phyloP scores from a whole-genome alignment of 2,797 vertebrate genomes.

The Sebastolobus alascanus region DNA sequence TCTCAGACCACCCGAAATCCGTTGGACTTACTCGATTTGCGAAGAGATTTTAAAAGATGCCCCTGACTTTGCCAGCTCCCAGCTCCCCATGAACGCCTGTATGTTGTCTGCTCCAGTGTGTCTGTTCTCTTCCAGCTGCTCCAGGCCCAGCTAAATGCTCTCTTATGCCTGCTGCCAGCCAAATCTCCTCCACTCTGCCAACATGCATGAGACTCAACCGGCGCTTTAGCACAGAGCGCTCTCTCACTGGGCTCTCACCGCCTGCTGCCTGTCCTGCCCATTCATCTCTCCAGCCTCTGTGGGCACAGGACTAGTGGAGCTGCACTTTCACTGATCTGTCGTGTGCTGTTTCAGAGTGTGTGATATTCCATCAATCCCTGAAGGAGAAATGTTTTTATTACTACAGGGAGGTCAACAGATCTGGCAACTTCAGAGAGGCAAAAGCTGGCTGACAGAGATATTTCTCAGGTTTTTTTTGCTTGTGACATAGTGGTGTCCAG shows the following conservation, averaged over 20 bases:
- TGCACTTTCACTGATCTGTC: not conserved
- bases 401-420: not conserved
- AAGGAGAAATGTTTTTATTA: slow-evolving; percentile 11
- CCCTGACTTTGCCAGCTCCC: slow-evolving; percentile 47
- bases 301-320: slow-evolving; percentile 4
- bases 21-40: slow-evolving; percentile 33
- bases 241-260: slow-evolving; percentile 49
- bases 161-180: slow-evolving; percentile 56
- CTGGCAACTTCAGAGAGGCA: not conserved
- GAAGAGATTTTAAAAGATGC: slow-evolving; percentile 48
- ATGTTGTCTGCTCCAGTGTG: slow-evolving; percentile 43
- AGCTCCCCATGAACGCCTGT: slow-evolving; percentile 49
- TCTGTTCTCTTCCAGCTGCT: slow-evolving; percentile 64
- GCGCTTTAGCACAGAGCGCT: slow-evolving; percentile 54
- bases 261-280: slow-evolving; percentile 56
- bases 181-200: slow-evolving; percentile 65
- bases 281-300: slow-evolving; percentile 42
- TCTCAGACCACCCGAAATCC: slow-evolving; percentile 48
- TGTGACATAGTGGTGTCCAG: not conserved
- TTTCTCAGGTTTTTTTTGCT: not conserved
- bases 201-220: slow-evolving; percentile 48
- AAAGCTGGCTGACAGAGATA: not conserved
- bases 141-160: slow-evolving; percentile 59
- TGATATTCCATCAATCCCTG: not conserved
- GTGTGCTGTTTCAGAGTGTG: not conserved